phyloP scores from a whole-genome alignment of 2,888 invertebrate genomes.

The Xylota sylvarum region DNA sequence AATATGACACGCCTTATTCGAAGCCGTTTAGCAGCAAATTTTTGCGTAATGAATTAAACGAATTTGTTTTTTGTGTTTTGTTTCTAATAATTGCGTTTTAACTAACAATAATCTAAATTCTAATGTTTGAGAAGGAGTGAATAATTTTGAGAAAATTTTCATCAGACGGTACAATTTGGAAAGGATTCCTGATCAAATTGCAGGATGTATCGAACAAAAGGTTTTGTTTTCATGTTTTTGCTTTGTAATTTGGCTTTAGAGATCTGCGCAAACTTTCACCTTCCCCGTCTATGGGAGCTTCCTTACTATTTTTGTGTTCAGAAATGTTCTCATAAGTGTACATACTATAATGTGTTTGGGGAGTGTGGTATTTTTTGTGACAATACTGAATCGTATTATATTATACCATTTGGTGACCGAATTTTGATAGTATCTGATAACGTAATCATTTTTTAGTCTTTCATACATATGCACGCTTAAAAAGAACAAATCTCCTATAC shows the following conservation, averaged over 20 bases:
- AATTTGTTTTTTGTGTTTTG: conserved; percentile 79
- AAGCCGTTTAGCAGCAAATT: not conserved
- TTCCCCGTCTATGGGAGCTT: not conserved
- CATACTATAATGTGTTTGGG: not conserved
- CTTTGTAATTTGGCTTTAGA: conserved; percentile 5
- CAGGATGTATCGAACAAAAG: not conserved
- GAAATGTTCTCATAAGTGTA: not conserved
- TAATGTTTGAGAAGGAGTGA: conserved; percentile 4
- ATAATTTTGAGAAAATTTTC: conserved; percentile 8
- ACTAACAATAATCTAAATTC: conserved; percentile 57
- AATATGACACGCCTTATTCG: not conserved
- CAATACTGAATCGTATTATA: no score
- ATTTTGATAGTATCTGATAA: no score
- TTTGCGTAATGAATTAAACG: conserved; percentile 45
- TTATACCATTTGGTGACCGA: no score
- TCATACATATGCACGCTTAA: no score
- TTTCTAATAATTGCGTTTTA: conserved; percentile 61
- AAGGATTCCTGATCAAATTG: not conserved
- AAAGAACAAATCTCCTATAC: no score
- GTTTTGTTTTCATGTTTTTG: not conserved
- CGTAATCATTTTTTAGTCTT: no score
- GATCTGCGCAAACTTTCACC: not conserved
- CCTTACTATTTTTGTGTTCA: not conserved
- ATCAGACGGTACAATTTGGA: not conserved
- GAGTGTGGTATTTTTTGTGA: not conserved